Conservation (phyloP, 2,797 vertebrate species). For the Danio jaintianensis region DNA sequence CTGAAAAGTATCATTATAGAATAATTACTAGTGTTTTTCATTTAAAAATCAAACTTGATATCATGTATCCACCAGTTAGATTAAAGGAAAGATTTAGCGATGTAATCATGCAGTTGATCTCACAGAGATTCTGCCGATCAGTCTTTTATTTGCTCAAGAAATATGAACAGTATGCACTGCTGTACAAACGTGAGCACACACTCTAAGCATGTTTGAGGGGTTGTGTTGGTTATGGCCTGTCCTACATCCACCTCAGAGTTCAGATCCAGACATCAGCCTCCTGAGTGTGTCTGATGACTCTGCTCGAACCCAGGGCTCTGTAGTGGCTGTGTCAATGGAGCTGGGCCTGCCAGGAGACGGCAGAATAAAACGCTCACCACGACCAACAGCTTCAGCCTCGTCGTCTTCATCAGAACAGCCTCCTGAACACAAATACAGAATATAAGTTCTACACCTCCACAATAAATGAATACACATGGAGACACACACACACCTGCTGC, state of each 20-base stretch:
- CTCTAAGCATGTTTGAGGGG: background rate
- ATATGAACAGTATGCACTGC: background rate
- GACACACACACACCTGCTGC: constrained; percentile 6
- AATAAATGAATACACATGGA: background rate
- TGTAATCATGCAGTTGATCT: background rate
- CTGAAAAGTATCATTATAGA: too few relatives aligned
- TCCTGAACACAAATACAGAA: constrained; percentile 14
- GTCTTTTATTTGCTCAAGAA: constrained; percentile 4
- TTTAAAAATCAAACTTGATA: background rate
- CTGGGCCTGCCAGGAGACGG: constrained; percentile 13
- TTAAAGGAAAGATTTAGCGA: background rate
- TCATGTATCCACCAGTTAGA: background rate
- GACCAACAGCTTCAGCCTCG: background rate
- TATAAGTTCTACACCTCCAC: background rate
- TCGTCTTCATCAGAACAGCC: constrained; percentile 22
- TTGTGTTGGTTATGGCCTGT: background rate
- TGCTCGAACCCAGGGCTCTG: constrained; percentile 24
- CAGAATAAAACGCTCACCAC: constrained; percentile 16
- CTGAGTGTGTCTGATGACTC: constrained; percentile 35
- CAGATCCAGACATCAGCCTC: constrained; percentile 36
- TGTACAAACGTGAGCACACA: background rate
- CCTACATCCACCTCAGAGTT: background rate
- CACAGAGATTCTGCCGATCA: constrained; percentile 7
- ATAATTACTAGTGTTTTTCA: background rate
- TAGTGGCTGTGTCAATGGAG: background rate